These are phyloP conservation scores for Ictalurus punctatus DNA, from an alignment of 2,113 vertebrate species.

Conservation along the genomic window DNA sequence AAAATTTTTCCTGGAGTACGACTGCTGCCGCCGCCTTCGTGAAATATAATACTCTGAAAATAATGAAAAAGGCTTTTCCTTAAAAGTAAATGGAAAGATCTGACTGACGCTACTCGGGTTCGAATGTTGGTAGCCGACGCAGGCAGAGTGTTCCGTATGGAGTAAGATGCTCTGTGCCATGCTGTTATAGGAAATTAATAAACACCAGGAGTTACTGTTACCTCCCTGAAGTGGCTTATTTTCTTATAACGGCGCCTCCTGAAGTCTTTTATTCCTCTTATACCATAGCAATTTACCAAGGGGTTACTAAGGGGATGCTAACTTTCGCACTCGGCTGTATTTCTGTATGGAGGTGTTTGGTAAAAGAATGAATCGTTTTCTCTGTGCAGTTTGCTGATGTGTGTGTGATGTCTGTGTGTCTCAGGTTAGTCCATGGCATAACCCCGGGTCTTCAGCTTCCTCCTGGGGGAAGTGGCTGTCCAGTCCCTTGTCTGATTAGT, in stretches of 20 bases:
- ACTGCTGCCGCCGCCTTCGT: too few species aligned
- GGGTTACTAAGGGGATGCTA: not conserved
- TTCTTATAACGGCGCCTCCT: not conserved
- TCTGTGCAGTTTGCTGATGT: not conserved
- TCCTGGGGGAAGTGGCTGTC: conserved; percentile 33
- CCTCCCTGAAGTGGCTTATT: not conserved
- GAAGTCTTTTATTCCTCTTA: not conserved
- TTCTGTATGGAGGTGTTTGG: not conserved
- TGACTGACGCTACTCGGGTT: not conserved
- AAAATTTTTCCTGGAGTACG: too few species aligned
- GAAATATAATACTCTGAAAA: too few species aligned
- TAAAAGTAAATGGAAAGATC: not conserved
- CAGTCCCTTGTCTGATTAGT: not conserved
- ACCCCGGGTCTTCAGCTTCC: conserved; percentile 26
- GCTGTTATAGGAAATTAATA: not conserved
- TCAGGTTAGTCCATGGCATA: conserved; percentile 51
- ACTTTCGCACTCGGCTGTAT: not conserved
- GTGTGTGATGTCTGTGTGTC: not conserved
- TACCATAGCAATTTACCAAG: too few species aligned
- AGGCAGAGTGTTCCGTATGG: not conserved
- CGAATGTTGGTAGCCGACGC: too few species aligned
- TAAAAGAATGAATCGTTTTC: not conserved
- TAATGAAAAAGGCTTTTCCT: not conserved
- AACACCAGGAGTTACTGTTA: not conserved
- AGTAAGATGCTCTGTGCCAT: not conserved